Evolutionary conservation across 2,797 vertebrate genomes (phyloP).

Genomic region (Urosaurus nigricauda): DNA sequence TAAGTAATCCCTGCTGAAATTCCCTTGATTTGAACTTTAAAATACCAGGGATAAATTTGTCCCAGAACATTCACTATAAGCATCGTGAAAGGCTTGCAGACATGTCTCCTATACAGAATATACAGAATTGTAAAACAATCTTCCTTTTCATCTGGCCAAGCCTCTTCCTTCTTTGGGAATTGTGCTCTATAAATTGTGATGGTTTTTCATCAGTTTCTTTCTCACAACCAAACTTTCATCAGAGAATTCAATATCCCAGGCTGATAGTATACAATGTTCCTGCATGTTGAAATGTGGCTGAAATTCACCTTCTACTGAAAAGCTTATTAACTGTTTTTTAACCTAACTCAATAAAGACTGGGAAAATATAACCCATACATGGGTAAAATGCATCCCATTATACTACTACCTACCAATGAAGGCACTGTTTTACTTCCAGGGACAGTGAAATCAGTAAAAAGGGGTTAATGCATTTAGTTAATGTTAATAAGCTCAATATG

Average conservation of each 20-base stretch:
- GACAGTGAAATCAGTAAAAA: too few relatives aligned
- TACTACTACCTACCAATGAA: background rate
- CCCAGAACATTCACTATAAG: slow-evolving; percentile 51
- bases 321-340: background rate
- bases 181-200: background rate
- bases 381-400: background rate
- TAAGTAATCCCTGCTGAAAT: slow-evolving; percentile 51
- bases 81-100: slow-evolving; percentile 56
- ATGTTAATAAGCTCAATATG: too few relatives aligned
- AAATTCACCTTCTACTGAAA: slow-evolving; percentile 32
- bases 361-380: slow-evolving; percentile 6
- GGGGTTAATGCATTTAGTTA: too few relatives aligned
- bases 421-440: too few relatives aligned
- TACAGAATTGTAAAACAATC: slow-evolving; percentile 52
- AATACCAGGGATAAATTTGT: slow-evolving; percentile 56
- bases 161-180: slow-evolving; percentile 40
- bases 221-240: slow-evolving; percentile 31
- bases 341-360: background rate
- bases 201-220: slow-evolving; percentile 28
- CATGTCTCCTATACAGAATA: slow-evolving; percentile 33
- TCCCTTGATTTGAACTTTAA: slow-evolving; percentile 49
- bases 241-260: slow-evolving; percentile 44
- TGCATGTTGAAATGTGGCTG: slow-evolving; percentile 5
- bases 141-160: slow-evolving; percentile 51
- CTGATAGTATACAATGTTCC: slow-evolving; percentile 13